Percentiles rank a stretch among this genome's conserved stretches.
phyloP scores from a whole-genome alignment of 2,888 invertebrate species.

The Eupithecia subfuscata region DNA sequence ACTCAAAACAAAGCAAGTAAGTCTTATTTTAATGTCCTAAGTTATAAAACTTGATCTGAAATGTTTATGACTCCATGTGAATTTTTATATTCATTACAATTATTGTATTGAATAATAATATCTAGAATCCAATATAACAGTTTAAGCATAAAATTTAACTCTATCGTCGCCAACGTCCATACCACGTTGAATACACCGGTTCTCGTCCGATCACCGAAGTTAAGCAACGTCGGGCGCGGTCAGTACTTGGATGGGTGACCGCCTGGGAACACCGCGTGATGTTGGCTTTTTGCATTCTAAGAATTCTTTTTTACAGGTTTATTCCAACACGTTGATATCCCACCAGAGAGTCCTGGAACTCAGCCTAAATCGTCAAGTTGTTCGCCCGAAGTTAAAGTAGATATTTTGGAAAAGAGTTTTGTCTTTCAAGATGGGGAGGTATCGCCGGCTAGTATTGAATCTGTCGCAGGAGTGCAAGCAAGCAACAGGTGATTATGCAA shows the following conservation, averaged over 20 bases:
- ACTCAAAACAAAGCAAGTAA: conserved; percentile 51
- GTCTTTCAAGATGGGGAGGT: conserved; percentile 43
- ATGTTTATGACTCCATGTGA: background rate
- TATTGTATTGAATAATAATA: too few relatives aligned
- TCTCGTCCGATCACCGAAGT: conserved; percentile 63
- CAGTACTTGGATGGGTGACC: conserved; percentile 78
- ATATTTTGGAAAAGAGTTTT: conserved; percentile 38
- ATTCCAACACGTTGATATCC: conserved; percentile 40
- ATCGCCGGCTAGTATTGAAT: conserved; percentile 56
- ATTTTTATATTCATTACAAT: too few relatives aligned
- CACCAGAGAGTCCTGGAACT: conserved; percentile 48
- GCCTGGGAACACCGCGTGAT: conserved; percentile 71
- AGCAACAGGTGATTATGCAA: conserved; percentile 55
- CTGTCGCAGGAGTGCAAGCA: conserved; percentile 57
- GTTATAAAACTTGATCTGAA: background rate
- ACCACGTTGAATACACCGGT: conserved; percentile 70
- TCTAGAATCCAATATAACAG: too few relatives aligned
- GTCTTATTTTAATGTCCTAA: background rate
- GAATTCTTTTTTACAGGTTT: conserved; percentile 20
- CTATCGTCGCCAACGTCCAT: conserved; percentile 29
- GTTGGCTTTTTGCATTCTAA: conserved; percentile 56
- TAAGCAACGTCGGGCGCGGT: conserved; percentile 74
- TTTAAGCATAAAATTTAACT: too few relatives aligned
- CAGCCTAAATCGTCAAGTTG: conserved; percentile 47
- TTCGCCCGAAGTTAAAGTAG: conserved; percentile 46